Percentiles rank a stretch among this genome's conserved stretches.
Evolutionary conservation across 2,113 vertebrate genomes (phyloP).

Genomic region (Tenebrosternarchus preto): DNA sequence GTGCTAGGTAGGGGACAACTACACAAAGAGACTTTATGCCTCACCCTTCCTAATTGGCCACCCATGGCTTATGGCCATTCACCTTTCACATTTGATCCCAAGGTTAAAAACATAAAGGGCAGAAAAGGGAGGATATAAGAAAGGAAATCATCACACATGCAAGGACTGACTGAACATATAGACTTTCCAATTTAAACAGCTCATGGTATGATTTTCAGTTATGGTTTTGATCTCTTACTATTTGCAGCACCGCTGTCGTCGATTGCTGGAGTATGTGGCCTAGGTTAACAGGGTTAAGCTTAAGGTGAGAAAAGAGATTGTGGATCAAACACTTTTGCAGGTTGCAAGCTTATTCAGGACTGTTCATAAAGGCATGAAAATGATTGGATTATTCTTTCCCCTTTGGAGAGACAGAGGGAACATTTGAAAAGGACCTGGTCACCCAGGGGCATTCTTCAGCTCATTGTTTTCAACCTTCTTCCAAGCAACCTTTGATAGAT

Average conservation of each 20-base stretch:
- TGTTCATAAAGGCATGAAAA: conserved; percentile 44
- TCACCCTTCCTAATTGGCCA: conserved; percentile 57
- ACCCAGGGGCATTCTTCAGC: conserved; percentile 28
- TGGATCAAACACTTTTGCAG: conserved; percentile 37
- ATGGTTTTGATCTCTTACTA: conserved; percentile 1
- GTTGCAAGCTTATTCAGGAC: conserved; percentile 36
- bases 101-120: conserved; percentile 23
- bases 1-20: conserved; percentile 41
- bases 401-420: conserved; percentile 19
- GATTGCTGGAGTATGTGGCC: conserved; percentile 1
- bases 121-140: not conserved
- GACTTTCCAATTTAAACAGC: not conserved
- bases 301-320: conserved; percentile 28
- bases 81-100: conserved; percentile 53
- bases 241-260: not conserved
- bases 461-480: conserved; percentile 40
- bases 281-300: conserved; percentile 39
- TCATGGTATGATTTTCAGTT: not conserved
- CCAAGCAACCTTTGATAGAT: conserved; percentile 55
- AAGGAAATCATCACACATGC: not conserved
- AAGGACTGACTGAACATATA: not conserved
- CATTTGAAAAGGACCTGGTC: conserved; percentile 29
- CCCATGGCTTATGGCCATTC: conserved; percentile 51
- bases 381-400: conserved; percentile 55
- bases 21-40: conserved; percentile 50